Percentiles rank a stretch among this genome's conserved stretches.
These are phyloP conservation scores for Montipora capricornis DNA, from an alignment of 64 coral and sea anemone species.

Conservation along the genomic window DNA sequence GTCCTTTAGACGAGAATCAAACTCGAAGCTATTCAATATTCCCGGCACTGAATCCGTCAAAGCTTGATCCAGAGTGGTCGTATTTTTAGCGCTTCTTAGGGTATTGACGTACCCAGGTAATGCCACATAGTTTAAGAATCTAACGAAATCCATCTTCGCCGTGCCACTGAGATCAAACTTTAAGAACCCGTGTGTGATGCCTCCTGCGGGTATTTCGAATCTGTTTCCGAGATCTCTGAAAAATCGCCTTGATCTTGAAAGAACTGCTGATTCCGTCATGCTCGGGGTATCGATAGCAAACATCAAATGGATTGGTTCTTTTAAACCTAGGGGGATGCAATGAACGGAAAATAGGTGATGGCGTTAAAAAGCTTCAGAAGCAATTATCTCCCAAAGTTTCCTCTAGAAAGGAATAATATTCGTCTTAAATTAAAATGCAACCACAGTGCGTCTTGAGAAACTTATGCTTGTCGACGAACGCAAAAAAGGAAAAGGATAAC, in stretches of 20 bases:
- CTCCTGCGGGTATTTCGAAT: constrained; percentile 50
- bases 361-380: background rate
- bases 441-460: no score
- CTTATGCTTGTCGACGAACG: no score
- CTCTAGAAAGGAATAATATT: no score
- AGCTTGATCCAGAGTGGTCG: constrained; percentile 45
- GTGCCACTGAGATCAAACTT: constrained; percentile 59
- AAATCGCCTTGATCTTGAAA: constrained; percentile 39
- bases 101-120: constrained; percentile 56
- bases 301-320: constrained; percentile 65
- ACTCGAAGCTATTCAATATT: constrained; percentile 23
- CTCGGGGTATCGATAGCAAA: constrained; percentile 57
- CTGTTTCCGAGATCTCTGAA: constrained; percentile 61
- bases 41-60: constrained; percentile 70
- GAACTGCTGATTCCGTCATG: background rate
- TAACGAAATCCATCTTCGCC: constrained; percentile 46
- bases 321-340: background rate
- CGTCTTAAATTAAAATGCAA: no score
- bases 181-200: constrained; percentile 58
- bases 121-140: constrained; percentile 41
- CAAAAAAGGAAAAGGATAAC: no score
- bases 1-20: constrained; percentile 21
- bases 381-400: background rate
- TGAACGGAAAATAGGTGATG: background rate
- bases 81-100: constrained; percentile 35